Evolutionary conservation across 2,113 vertebrate species (phyloP).

Genomic region (Tichodroma muraria): DNA sequence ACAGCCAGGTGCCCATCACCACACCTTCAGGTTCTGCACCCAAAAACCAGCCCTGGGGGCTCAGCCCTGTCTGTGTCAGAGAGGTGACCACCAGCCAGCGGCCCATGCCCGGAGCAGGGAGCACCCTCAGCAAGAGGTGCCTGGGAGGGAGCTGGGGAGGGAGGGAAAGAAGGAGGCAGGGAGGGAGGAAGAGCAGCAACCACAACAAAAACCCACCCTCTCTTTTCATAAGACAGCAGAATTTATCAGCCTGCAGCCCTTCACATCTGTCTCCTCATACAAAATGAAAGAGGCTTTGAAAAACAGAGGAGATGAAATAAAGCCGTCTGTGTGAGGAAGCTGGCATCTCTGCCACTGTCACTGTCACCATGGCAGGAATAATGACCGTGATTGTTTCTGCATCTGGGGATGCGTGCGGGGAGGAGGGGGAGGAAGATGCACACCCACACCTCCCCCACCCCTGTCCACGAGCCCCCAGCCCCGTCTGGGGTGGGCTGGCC

Average conservation of each 20-base stretch:
- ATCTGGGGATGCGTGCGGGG: background rate
- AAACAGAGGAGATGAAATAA: slow-evolving; percentile 62
- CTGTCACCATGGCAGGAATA: slow-evolving; percentile 59
- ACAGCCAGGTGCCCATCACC: rapidly evolving
- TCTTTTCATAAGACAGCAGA: slow-evolving; percentile 62
- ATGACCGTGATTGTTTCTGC: slow-evolving; percentile 39
- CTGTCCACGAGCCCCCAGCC: background rate
- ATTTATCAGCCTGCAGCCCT: slow-evolving; percentile 65
- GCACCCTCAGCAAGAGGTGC: background rate
- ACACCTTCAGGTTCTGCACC: no score
- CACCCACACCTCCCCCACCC: background rate
- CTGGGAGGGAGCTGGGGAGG: background rate
- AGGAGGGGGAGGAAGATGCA: background rate
- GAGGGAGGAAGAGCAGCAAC: slow-evolving; percentile 26
- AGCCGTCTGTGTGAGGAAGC: slow-evolving; percentile 56
- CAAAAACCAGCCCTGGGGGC: background rate
- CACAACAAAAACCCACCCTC: slow-evolving; percentile 62
- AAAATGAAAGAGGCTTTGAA: slow-evolving; percentile 71
- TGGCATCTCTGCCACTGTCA: slow-evolving; percentile 59
- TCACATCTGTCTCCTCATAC: slow-evolving; percentile 71
- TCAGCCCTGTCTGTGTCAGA: background rate
- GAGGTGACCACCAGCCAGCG: rapidly evolving
- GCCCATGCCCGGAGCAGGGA: background rate
- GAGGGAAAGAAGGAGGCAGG: no score
- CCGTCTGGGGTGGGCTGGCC: background rate